Conservation (phyloP, 2,888 invertebrate species). For the Hedychridium roseum region DNA sequence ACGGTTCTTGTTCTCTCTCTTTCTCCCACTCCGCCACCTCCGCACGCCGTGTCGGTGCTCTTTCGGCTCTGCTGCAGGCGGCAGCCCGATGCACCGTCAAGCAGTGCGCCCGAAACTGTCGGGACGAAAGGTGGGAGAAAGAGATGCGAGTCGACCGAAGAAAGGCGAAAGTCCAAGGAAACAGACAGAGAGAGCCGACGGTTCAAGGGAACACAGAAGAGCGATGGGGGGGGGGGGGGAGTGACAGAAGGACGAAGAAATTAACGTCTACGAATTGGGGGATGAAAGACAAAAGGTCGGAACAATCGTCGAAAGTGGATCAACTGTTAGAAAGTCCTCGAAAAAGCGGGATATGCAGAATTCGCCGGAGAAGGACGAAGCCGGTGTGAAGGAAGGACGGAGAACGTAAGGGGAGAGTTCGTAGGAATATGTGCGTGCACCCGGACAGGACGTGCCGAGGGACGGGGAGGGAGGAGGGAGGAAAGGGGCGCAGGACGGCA, state of each 20-base stretch:
- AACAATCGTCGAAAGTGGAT: too few relatives aligned
- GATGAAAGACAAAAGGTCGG: too few relatives aligned
- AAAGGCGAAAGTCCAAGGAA: not conserved
- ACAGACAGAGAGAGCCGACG: too few relatives aligned
- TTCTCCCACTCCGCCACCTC: conserved; percentile 6
- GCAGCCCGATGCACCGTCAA: conserved; percentile 12
- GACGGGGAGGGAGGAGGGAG: conserved; percentile 7
- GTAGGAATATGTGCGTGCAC: conserved; percentile 16
- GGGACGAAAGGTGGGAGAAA: not conserved
- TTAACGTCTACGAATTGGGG: too few relatives aligned
- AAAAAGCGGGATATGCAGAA: too few relatives aligned
- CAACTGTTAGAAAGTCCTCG: too few relatives aligned
- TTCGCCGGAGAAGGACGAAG: too few relatives aligned
- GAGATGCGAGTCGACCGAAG: not conserved
- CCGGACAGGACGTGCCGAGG: conserved; percentile 17
- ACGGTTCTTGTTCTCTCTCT: not conserved
- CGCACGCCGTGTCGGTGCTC: not conserved
- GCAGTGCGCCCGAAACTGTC: not conserved
- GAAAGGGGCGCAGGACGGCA: conserved; percentile 25
- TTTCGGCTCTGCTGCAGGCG: conserved; percentile 11
- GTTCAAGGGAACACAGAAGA: conserved; percentile 10
- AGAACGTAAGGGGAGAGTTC: conserved; percentile 9
- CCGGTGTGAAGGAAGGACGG: conserved; percentile 6
- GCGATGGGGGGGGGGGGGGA: conserved; percentile 10
- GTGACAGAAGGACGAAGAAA: too few relatives aligned